A percentile compares a stretch with the other conserved stretches of the same genome.
Evolutionary conservation across 1,140 invertebrate species (phyloP).

Genomic region (Papilio polytes): DNA sequence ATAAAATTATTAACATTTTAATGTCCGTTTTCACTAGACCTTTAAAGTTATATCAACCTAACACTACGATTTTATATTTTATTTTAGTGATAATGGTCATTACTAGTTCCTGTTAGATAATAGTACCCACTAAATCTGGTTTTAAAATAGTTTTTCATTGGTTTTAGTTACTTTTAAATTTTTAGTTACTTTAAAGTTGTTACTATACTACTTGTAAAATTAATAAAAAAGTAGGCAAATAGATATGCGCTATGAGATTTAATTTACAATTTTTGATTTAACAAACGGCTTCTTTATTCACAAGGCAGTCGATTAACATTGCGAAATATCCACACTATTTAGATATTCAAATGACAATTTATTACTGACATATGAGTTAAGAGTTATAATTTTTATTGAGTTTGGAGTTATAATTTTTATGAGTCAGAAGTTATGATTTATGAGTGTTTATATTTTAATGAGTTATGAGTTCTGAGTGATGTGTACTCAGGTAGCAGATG

Average conservation of each 20-base stretch:
- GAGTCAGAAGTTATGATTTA: background rate
- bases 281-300: slow-evolving; percentile 36
- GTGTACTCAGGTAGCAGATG: slow-evolving; percentile 86
- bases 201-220: background rate
- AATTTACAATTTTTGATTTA: slow-evolving; percentile 28
- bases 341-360: slow-evolving; percentile 4
- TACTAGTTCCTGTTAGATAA: background rate
- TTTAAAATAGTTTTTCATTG: background rate
- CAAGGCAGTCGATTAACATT: slow-evolving; percentile 38
- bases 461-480: slow-evolving; percentile 1
- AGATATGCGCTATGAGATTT: slow-evolving; percentile 35
- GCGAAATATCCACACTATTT: slow-evolving; percentile 12
- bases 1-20: background rate
- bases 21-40: background rate
- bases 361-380: background rate
- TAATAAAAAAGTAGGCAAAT: slow-evolving; percentile 28
- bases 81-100: background rate
- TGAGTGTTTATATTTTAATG: background rate
- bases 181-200: background rate
- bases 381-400: slow-evolving; percentile 16
- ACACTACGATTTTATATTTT: background rate
- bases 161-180: background rate
- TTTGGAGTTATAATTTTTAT: background rate
- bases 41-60: background rate
- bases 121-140: background rate